A percentile compares a stretch with the other conserved stretches of the same genome.
Evolutionary conservation across 1,140 invertebrate genomes (phyloP).

Genomic region (Pogonomyrmex californicus): DNA sequence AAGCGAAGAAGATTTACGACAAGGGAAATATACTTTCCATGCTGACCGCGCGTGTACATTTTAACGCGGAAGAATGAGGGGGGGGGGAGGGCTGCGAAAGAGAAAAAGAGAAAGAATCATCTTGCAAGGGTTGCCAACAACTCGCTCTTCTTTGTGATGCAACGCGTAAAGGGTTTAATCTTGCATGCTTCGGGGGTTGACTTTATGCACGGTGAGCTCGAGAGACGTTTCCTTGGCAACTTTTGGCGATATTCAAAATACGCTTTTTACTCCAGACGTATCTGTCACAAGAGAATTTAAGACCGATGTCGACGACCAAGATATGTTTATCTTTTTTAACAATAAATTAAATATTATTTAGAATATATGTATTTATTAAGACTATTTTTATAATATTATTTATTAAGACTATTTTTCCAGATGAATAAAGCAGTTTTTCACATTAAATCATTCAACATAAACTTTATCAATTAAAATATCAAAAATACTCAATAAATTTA

Average conservation of each 20-base stretch:
- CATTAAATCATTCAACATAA: neutral
- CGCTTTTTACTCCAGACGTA: neutral
- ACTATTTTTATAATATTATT: neutral
- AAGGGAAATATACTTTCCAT: conserved; percentile 70
- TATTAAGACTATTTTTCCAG: neutral
- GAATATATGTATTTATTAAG: neutral
- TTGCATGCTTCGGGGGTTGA: conserved; percentile 61
- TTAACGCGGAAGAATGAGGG: conserved; percentile 71
- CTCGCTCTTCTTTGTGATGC: conserved; percentile 79
- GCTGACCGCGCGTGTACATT: conserved; percentile 61
- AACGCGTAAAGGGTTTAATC: conserved; percentile 78
- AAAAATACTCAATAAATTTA: neutral
- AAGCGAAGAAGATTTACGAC: conserved; percentile 78
- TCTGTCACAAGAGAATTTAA: neutral
- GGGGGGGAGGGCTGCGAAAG: conserved; percentile 44
- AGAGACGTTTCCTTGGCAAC: conserved; percentile 65
- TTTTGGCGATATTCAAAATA: conserved; percentile 32
- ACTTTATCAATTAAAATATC: neutral
- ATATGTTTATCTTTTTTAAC: neutral
- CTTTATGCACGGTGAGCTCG: conserved; percentile 41
- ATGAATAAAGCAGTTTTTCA: neutral
- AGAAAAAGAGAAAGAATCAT: conserved; percentile 59
- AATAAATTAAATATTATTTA: conserved; percentile 17
- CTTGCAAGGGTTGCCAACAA: conserved; percentile 71
- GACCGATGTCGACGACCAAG: neutral